Percentiles rank a stretch among this genome's conserved stretches.
These are phyloP conservation scores for Acestrorhynchus altus DNA, from an alignment of 2,797 vertebrate genomes.

Conservation along the genomic window DNA sequence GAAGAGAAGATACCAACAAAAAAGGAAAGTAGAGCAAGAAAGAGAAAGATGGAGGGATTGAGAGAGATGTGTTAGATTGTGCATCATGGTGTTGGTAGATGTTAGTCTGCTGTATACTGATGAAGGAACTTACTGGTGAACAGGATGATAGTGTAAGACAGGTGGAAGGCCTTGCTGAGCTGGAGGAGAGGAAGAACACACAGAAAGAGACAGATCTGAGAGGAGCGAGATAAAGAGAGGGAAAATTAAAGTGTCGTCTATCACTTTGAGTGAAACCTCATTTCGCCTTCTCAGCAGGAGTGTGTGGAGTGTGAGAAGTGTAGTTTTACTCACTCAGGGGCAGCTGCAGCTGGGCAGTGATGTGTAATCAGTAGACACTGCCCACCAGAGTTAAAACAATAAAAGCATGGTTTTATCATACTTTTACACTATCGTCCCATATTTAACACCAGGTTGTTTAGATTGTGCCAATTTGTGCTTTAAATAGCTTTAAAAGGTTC, in stretches of 20 bases:
- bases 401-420: too few species aligned
- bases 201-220: constrained; percentile 31
- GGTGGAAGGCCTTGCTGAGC: neutral
- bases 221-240: constrained; percentile 16
- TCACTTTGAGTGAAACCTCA: constrained; percentile 40
- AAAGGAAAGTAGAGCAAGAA: constrained; percentile 16
- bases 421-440: too few species aligned
- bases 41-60: constrained; percentile 19
- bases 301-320: too few species aligned
- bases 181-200: constrained; percentile 31
- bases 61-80: too few species aligned
- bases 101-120: constrained; percentile 8
- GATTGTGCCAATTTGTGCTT: too few species aligned
- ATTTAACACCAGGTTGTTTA: too few species aligned
- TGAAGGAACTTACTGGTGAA: neutral
- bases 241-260: constrained; percentile 48
- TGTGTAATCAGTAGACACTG: too few species aligned
- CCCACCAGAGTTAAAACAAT: too few species aligned
- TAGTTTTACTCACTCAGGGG: too few species aligned
- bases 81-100: neutral
- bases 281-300: constrained; percentile 19
- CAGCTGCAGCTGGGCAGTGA: too few species aligned
- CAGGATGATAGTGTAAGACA: neutral
- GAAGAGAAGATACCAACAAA: neutral
- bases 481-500: too few species aligned